A percentile compares a stretch with the other conserved stretches of the same genome.
Conservation (phyloP, 2,888 invertebrate genomes). For the Melieria omissa region DNA sequence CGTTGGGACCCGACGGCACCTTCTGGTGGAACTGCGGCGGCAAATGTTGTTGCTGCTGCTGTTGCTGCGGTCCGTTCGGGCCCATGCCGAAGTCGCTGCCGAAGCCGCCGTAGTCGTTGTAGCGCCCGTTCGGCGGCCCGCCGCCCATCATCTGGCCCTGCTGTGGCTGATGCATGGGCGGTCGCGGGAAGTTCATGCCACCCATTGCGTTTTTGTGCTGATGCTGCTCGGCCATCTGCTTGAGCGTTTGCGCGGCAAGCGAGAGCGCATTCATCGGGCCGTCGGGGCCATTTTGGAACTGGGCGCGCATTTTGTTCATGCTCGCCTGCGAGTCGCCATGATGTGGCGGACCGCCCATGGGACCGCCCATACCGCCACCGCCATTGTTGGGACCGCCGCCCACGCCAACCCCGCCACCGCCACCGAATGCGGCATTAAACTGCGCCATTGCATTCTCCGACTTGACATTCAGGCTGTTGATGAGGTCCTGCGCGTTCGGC, state of each 20-base stretch:
- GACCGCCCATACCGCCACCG: slow-evolving; percentile 29
- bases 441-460: slow-evolving; percentile 64
- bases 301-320: slow-evolving; percentile 59
- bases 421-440: slow-evolving; percentile 60
- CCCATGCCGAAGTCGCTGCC: slow-evolving; percentile 66
- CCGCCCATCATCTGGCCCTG: slow-evolving; percentile 66
- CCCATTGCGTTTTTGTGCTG: slow-evolving; percentile 85
- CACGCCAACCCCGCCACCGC: slow-evolving; percentile 47
- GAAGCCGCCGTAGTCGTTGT: slow-evolving; percentile 73
- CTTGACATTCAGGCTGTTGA: slow-evolving; percentile 65
- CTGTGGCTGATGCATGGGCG: slow-evolving; percentile 66
- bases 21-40: slow-evolving; percentile 62
- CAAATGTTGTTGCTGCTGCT: slow-evolving; percentile 58
- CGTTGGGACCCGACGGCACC: slow-evolving; percentile 52
- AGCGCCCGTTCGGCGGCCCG: slow-evolving; percentile 67
- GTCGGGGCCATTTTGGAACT: slow-evolving; percentile 57
- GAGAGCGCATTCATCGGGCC: slow-evolving; percentile 76
- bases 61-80: slow-evolving; percentile 55
- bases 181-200: slow-evolving; percentile 69
- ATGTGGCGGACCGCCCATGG: slow-evolving; percentile 16
- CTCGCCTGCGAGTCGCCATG: slow-evolving; percentile 29
- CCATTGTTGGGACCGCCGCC: slow-evolving; percentile 40
- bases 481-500: slow-evolving; percentile 65
- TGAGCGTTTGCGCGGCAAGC: slow-evolving; percentile 93
- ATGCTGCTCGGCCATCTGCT: slow-evolving; percentile 97